Percentiles rank a stretch among this genome's conserved stretches.
phyloP scores from a whole-genome alignment of 2,888 invertebrate species.

The Lysandra bellargus region DNA sequence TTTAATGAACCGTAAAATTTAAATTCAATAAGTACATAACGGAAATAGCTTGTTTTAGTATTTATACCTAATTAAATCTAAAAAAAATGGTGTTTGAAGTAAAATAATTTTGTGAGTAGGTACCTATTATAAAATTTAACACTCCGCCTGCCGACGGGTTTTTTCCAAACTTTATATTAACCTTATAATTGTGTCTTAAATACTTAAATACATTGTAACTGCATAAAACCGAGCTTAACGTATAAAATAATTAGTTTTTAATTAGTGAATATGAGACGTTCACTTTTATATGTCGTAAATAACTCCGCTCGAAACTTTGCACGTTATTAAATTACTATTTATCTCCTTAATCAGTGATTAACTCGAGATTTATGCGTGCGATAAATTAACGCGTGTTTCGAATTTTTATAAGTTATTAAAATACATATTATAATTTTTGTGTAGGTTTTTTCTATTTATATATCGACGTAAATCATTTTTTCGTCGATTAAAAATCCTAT shows the following conservation, averaged over 20 bases:
- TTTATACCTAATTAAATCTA: neutral
- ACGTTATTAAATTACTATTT: constrained; percentile 32
- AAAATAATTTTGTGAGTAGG: neutral
- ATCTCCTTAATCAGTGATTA: constrained; percentile 33
- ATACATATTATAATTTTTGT: constrained; percentile 4
- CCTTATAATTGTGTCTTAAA: neutral
- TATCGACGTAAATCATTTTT: constrained; percentile 3
- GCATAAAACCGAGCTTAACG: neutral
- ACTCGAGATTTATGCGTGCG: constrained; percentile 22
- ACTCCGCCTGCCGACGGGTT: neutral
- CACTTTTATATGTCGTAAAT: constrained; percentile 35
- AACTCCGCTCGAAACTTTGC: constrained; percentile 32
- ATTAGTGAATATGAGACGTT: constrained; percentile 31
- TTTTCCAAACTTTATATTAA: neutral
- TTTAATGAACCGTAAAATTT: constrained; percentile 12
- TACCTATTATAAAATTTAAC: neutral
- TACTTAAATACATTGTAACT: neutral
- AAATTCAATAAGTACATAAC: neutral
- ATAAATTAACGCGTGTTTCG: constrained; percentile 23
- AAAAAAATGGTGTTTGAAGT: neutral
- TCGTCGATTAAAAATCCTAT: neutral
- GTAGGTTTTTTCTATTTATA: constrained; percentile 8
- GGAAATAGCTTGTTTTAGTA: neutral
- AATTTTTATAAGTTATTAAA: constrained; percentile 1
- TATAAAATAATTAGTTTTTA: constrained; percentile 26